A percentile compares a stretch with the other conserved stretches of the same genome.
Evolutionary conservation across 2,113 vertebrate species (phyloP).

Genomic region (Tetrao urogallus): DNA sequence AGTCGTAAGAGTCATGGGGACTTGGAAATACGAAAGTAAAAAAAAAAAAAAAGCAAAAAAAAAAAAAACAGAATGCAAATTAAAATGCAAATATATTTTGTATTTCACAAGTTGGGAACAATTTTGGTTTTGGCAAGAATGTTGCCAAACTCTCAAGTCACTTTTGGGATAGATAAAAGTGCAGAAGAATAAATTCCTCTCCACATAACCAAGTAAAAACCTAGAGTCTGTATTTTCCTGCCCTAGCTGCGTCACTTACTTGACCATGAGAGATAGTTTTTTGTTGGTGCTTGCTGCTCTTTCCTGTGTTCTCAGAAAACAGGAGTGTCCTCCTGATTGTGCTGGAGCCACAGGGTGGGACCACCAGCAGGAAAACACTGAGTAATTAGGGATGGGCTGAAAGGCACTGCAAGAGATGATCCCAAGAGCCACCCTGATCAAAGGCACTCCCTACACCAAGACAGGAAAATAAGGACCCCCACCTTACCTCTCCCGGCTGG

Average conservation of each 20-base stretch:
- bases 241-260: neutral
- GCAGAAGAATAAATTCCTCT: neutral
- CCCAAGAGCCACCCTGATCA: neutral
- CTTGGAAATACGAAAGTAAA: neutral
- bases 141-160: neutral
- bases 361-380: neutral
- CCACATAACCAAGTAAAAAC: neutral
- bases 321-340: neutral
- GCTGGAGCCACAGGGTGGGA: fast-evolving
- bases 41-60: neutral
- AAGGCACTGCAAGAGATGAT: neutral
- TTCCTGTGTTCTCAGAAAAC: neutral
- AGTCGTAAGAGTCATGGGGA: neutral
- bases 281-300: neutral
- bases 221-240: neutral
- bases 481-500: neutral
- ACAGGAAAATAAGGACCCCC: neutral
- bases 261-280: neutral
- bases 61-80: neutral
- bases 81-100: neutral
- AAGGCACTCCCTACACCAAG: neutral
- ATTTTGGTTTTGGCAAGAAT: neutral
- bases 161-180: neutral
- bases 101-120: neutral
- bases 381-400: neutral